Evolutionary conservation across 2,888 invertebrate genomes (phyloP), one percentile per base, ranked within the genome.

Genomic region (Drosophila kambysellisi): DNA sequence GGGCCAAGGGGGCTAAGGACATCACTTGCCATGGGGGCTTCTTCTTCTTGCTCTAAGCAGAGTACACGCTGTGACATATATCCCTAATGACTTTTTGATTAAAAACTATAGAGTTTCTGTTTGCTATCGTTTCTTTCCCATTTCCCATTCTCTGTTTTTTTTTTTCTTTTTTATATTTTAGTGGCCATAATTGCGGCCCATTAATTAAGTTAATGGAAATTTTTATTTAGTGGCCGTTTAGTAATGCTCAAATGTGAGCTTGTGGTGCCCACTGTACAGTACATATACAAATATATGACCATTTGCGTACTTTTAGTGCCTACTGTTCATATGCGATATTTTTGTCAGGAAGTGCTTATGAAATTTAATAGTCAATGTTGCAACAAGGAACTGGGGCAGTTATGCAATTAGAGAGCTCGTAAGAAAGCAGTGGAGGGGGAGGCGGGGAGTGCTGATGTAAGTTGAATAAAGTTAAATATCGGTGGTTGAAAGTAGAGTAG

Each of bases 191-290:
- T 83, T 83, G 76, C 68, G 56, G 69, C 71, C 66, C 77, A 90
- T 89, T 87, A 87, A 87, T 87, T 87, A 90, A 87, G 72, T 87
- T 87, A 90, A 87, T 87, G 91, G 87, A 84, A 82, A 84, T 87
- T 90, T 77, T 84, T 81, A 87, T 90, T 82, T 85, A 70, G 73
- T 67, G 63, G 73, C 53, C 79, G 68, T 72, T 65, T 75, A 70
- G 56, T 62, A 39, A 39, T 52, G 67, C 39, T 56, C 41, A 75
- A 78, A 67, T 79, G 70, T 51, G 57, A 39, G 53, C 41, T 51
- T 58, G 61, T 48, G 32, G 41, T 63, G 41, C 52, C 39, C 35
- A 51, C 51, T 51, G 29, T 50, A 46, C 25, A 25, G 46, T 25
- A 8, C 8, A 46, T 29, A 46, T 15, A 54, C 25, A 56, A 37